Evolutionary conservation across 2,888 invertebrate species (phyloP).

Genomic region (Anticlea derivata): DNA sequence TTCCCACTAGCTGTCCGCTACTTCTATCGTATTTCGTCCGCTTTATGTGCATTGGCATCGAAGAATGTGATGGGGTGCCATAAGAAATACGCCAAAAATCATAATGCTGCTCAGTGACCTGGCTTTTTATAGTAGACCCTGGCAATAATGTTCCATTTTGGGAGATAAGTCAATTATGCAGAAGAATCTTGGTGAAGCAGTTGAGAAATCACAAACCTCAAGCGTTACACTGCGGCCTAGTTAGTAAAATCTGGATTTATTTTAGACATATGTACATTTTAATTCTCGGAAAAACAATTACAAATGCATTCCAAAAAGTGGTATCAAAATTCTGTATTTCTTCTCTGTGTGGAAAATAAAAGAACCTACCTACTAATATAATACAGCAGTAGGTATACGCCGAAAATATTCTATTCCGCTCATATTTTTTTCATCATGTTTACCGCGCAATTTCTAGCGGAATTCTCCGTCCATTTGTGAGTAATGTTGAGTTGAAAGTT

Average conservation of each 20-base stretch:
- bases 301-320: background rate
- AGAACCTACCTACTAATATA: too few species aligned
- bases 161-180: conserved; percentile 23
- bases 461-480: background rate
- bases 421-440: background rate
- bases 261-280: too few species aligned
- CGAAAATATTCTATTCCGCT: background rate
- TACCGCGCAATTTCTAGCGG: background rate
- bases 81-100: conserved; percentile 30
- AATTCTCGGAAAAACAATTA: background rate
- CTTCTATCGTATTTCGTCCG: conserved; percentile 1
- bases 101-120: conserved; percentile 34
- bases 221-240: too few species aligned
- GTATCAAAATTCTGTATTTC: too few species aligned
- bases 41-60: background rate
- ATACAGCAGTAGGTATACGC: too few species aligned
- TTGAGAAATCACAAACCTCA: too few species aligned
- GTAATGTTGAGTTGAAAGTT: background rate
- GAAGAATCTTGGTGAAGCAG: conserved; percentile 1
- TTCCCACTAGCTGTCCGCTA: too few species aligned
- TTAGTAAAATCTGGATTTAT: too few species aligned
- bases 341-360: too few species aligned
- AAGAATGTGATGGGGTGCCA: background rate
- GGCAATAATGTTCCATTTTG: conserved; percentile 13
- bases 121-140: conserved; percentile 30